Evolutionary conservation across 1,140 invertebrate genomes (phyloP), one percentile per base, ranked within the genome.

Genomic region (Aphelenchoides fujianensis): DNA sequence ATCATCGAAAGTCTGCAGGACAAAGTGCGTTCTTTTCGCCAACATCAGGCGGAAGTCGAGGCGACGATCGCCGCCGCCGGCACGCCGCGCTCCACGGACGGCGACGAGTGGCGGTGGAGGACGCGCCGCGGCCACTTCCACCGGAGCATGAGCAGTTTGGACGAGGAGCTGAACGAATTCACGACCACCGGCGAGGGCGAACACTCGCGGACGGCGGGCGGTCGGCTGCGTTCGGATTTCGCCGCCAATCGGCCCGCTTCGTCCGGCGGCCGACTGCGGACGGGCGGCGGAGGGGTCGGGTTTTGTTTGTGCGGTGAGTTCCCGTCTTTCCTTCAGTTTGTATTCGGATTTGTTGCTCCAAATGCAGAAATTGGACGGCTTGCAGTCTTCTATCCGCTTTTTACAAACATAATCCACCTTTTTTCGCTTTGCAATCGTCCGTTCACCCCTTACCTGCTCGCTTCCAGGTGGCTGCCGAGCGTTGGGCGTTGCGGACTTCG

Each of bases 11-110:
- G 34, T 7, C 5, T 19, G 5, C 55, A 59, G 34, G 55, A 59
- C 55, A 59, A 59, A 19, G 5, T 59, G 27, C 55, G 55, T 5
- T 30, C 28, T 59, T 59, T 59, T 5, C 55, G 55, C 5, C 55
- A 59, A 19, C 55, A 59, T 59, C 55, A 59, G 19, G 55, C 55
- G 12, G 27, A 59, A 5, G 55, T 59, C 34, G 55, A 59, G 55
- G 55, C 55, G 34, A 30, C 55, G 5, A 5, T 59, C 28, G 55
- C 55, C 12, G 5, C 55, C 55, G 5, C 55, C 5, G 5, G 5
- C 12, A 7, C 55, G 19, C 55, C 55, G 19, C 5, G 55, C 7
- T 59, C 34, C 19, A 5, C 55, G 34, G 12, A 5, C 19, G 5
- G 5, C 19, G 55, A 59, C n/a, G n/a, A n/a, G n/a, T n/a, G n/a